phyloP scores from a whole-genome alignment of 2,888 invertebrate species.

The Stenodema calcarata region DNA sequence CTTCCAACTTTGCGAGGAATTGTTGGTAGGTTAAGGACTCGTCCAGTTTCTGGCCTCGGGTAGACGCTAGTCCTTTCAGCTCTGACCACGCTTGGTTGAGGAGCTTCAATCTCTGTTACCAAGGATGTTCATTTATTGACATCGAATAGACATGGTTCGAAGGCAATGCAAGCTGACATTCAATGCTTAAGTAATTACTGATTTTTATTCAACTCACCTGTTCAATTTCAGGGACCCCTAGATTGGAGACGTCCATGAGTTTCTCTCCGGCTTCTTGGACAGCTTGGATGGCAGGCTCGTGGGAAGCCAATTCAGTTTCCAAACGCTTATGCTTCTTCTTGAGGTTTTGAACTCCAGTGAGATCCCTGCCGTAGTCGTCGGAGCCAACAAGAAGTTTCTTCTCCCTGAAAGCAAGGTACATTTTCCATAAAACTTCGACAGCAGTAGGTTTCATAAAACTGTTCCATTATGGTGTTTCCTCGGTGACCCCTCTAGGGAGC shows the following conservation, averaged over 20 bases:
- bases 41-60: constrained; percentile 91
- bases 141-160: no score
- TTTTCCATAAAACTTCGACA: no score
- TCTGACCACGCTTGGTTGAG: constrained; percentile 94
- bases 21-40: constrained; percentile 98
- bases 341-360: constrained; percentile 97
- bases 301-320: constrained; percentile 96
- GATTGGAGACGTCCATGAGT: constrained; percentile 90
- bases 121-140: not conserved
- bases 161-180: no score
- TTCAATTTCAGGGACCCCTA: constrained; percentile 91
- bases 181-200: no score
- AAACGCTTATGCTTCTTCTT: constrained; percentile 98
- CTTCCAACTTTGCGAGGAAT: constrained; percentile 96
- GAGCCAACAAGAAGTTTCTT: constrained; percentile 97
- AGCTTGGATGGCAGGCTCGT: constrained; percentile 96
- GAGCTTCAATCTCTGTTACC: constrained; percentile 74
- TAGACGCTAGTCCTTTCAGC: constrained; percentile 83
- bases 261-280: constrained; percentile 89
- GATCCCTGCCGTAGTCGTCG: constrained; percentile 96
- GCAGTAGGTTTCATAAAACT: no score
- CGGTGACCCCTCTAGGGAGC: no score
- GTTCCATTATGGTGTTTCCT: no score
- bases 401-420: constrained; percentile 68
- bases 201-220: constrained; percentile 55